Base-by-base conservation (phyloP, 2,888 invertebrate genomes). In the Lacanobia wlatinum region DNA sequence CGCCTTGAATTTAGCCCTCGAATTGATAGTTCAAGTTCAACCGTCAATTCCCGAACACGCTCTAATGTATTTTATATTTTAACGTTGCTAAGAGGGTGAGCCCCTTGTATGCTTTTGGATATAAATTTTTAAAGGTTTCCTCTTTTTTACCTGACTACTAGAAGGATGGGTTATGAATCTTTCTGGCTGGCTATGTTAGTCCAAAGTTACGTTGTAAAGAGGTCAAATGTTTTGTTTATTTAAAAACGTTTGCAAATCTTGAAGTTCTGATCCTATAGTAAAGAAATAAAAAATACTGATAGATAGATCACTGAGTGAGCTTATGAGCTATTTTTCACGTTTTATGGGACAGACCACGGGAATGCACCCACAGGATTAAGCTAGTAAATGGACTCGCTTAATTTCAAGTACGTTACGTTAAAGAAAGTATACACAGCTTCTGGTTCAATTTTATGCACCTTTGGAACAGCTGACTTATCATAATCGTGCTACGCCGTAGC, bases 401-500 rank as follows among this genome's bases (percentile, higher is more conserved):
- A 10, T 40, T 40, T 46, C 6, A 46, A 46, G 14, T 16, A 16
- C 46, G 18, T 18, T 48, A 18, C 48, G 28, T 28, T 28, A 28
- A 0, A 3, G 8, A 48, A 48, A 48, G 18, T 8, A 48, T 48
- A 16, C 43, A 43, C 48, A 18, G 7, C 16, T 18, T 7, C 18
- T 46, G 9, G 1, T 46, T 18, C 2, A 38, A 8, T 28, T 55
- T 28, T 48, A 40, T 63, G 3, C 8, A 21, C 6, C 4, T 0
- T 28, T 7, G 40, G 14, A 55, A 70, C 3, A 3, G 55, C 55
- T 55, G 12, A 18, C 14, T 38, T 48, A 8, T 63, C 12, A 38
- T 55, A 55, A 70, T 61, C n/a, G n/a, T 2, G 61, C 85, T 86
- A 84, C 80, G 82, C 48, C 76, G 86, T 86, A 86, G 84, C 78